A percentile compares a stretch with the other conserved stretches of the same genome.
phyloP scores from a whole-genome alignment of 2,113 vertebrate species.

The Oreochromis tanganicae region DNA sequence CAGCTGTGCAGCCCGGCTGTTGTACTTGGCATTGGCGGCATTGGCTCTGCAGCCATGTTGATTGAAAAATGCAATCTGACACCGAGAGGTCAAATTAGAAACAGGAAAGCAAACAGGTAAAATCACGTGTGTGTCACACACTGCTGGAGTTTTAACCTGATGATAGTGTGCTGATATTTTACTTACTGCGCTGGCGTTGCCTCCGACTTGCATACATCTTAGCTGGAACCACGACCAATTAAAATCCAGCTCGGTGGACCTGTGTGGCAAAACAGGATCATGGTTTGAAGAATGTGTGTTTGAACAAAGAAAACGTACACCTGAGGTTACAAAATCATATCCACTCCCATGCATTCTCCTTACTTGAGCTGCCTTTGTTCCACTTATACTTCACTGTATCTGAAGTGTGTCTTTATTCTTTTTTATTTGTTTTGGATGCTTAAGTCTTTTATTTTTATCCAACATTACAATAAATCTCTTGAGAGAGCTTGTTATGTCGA shows the following conservation, averaged over 20 bases:
- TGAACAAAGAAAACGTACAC: neutral
- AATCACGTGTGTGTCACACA: neutral
- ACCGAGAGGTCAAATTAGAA: neutral
- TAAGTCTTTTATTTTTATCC: neutral
- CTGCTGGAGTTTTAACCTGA: neutral
- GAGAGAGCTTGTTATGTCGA: neutral
- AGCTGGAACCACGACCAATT: constrained; percentile 98
- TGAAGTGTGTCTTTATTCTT: neutral
- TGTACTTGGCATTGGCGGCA: constrained; percentile 90
- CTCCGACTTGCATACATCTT: constrained; percentile 96
- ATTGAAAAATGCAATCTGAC: constrained; percentile 84
- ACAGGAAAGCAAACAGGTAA: neutral
- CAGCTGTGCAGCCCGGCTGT: constrained; percentile 83
- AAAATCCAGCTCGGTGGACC: constrained; percentile 94
- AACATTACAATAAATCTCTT: neutral
- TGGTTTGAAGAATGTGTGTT: neutral
- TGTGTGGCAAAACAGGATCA: constrained; percentile 36
- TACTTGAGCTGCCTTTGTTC: neutral
- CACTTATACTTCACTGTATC: neutral
- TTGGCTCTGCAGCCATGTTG: constrained; percentile 82
- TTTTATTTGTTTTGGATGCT: neutral
- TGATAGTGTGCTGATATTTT: neutral
- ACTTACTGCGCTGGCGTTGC: constrained; percentile 90
- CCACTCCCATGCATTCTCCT: neutral
- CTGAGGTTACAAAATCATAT: neutral